phyloP scores from a whole-genome alignment of 2,113 vertebrate genomes.

The Formicarius rufipectus region DNA sequence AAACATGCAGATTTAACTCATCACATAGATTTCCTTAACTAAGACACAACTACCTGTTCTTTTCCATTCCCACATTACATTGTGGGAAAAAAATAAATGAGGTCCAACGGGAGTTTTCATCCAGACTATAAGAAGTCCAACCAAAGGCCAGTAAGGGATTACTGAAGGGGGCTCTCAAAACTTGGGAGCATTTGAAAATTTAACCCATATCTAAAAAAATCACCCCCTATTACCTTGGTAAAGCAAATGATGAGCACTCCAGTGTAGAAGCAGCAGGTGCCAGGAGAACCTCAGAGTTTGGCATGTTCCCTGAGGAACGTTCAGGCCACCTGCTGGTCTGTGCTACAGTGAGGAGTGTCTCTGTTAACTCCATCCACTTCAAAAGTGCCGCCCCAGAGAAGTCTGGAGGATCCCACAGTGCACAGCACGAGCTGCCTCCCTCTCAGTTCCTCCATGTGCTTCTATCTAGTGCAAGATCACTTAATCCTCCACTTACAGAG shows the following conservation, averaged over 20 bases:
- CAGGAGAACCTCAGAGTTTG: neutral
- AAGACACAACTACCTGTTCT: neutral
- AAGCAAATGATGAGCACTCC: neutral
- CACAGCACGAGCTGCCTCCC: neutral
- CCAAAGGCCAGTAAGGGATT: neutral
- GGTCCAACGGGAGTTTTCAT: neutral
- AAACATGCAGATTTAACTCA: neutral
- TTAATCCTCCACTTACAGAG: neutral
- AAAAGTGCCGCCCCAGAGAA: neutral
- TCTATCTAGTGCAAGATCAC: neutral
- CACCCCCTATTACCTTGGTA: neutral
- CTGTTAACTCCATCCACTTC: neutral
- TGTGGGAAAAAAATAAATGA: neutral
- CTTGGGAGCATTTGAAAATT: neutral
- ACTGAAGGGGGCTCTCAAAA: neutral
- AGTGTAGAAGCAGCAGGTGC: neutral
- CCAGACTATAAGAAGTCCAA: neutral
- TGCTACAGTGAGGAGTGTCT: neutral
- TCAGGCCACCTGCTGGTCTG: neutral
- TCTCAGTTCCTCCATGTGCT: neutral
- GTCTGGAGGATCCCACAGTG: neutral
- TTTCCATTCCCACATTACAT: neutral
- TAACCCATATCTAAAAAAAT: neutral
- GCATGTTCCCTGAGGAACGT: rapidly evolving
- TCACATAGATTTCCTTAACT: neutral